A percentile compares a stretch with the other conserved stretches of the same genome.
Conservation (phyloP, 2,888 invertebrate genomes). For the Drosophila kambysellisi region DNA sequence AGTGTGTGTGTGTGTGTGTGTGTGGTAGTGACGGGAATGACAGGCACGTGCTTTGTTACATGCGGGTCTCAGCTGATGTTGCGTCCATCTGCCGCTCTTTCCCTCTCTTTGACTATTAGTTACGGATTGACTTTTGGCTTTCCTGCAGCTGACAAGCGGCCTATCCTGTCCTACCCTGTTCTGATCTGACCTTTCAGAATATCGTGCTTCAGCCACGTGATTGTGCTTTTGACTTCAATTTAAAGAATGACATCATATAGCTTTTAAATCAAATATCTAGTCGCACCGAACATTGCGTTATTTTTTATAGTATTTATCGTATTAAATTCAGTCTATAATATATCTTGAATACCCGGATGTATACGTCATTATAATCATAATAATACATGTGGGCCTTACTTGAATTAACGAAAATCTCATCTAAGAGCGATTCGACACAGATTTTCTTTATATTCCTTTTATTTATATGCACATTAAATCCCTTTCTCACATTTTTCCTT, state of each 20-base stretch:
- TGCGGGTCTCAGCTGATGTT: slow-evolving; percentile 46
- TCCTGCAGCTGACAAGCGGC: slow-evolving; percentile 53
- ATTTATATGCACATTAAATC: background rate
- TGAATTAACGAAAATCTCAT: background rate
- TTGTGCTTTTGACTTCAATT: background rate
- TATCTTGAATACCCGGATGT: background rate
- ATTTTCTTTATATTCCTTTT: background rate
- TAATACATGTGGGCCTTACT: background rate
- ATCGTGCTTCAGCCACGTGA: slow-evolving; percentile 13
- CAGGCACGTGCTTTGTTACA: slow-evolving; percentile 47
- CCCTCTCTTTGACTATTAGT: slow-evolving; percentile 12
- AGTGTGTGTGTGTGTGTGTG: background rate
- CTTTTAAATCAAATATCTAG: background rate
- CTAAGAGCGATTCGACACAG: background rate
- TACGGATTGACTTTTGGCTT: slow-evolving; percentile 38
- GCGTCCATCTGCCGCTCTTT: background rate
- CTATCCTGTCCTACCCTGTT: slow-evolving; percentile 14
- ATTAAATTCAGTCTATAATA: background rate
- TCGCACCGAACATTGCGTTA: background rate
- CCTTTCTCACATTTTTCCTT: background rate
- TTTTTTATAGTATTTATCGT: background rate
- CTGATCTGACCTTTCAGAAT: slow-evolving; percentile 27
- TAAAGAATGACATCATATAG: background rate
- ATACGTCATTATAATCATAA: background rate
- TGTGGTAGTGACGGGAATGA: background rate